Evolutionary conservation across 1,140 invertebrate genomes (phyloP).

Genomic region (Brachionus koreanus): DNA sequence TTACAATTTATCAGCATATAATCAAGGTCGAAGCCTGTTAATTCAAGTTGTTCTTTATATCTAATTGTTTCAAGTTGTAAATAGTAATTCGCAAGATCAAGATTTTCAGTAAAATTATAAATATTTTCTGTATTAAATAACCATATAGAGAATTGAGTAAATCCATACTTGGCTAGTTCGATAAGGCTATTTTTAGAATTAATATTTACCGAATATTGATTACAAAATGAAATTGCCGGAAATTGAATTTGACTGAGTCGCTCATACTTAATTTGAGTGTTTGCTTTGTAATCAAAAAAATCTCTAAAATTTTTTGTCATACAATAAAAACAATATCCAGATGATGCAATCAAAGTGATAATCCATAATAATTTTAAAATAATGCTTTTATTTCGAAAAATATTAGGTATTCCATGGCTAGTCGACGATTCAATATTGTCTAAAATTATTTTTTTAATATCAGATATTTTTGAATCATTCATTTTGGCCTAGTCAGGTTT

Average conservation of each 20-base stretch:
- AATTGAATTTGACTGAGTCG: not conserved
- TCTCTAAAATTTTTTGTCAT: not conserved
- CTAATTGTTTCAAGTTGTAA: not conserved
- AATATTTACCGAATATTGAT: not conserved
- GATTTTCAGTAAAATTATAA: not conserved
- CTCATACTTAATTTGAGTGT: not conserved
- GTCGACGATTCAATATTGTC: not conserved
- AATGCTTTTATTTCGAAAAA: not conserved
- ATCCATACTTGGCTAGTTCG: not conserved
- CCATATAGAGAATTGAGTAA: not conserved
- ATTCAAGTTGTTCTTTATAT: not conserved
- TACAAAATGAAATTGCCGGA: not conserved
- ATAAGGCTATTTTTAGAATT: not conserved
- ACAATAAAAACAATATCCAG: not conserved
- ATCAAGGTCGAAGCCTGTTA: not conserved
- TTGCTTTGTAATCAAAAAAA: not conserved
- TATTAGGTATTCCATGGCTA: not conserved
- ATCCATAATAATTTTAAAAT: not conserved
- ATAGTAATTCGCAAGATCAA: not conserved
- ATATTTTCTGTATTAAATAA: not conserved
- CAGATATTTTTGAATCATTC: not conserved
- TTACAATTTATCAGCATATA: not conserved
- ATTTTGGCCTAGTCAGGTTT: not conserved
- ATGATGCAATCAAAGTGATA: not conserved
- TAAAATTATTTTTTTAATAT: not conserved